phyloP scores from a whole-genome alignment of 2,797 vertebrate species.

The Eulemur rubriventer region DNA sequence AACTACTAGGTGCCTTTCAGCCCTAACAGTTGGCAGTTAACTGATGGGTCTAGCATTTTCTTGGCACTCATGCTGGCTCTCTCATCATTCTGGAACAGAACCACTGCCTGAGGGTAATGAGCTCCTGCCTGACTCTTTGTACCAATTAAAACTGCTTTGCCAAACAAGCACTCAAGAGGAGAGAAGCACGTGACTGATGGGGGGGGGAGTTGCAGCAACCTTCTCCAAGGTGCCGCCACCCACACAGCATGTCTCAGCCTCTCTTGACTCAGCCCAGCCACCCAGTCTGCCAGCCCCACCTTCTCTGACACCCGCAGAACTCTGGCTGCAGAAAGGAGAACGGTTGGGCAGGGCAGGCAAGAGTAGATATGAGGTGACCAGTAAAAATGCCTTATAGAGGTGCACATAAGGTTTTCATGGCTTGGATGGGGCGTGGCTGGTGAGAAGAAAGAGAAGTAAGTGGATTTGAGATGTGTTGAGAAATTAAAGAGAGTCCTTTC shows the following conservation, averaged over 20 bases:
- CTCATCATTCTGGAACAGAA: slow-evolving; percentile 8
- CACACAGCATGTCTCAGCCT: not conserved
- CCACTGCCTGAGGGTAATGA: not conserved
- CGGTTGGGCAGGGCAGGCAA: fast-evolving
- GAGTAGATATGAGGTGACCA: not conserved
- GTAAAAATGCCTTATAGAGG: not conserved
- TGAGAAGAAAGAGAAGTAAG: not conserved
- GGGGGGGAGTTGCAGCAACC: not conserved
- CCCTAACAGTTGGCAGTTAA: not conserved
- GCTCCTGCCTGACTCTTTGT: not conserved
- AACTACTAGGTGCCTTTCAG: not conserved
- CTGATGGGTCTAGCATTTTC: not conserved
- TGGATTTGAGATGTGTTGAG: not conserved
- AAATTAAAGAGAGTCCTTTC: not conserved
- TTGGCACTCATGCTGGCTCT: not conserved
- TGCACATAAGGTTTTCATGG: not conserved
- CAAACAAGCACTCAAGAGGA: slow-evolving; percentile 21
- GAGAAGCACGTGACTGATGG: not conserved
- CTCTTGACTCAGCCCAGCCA: not conserved
- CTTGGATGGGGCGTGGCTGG: not conserved
- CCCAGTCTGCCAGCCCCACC: not conserved
- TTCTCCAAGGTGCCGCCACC: not conserved
- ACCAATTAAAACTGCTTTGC: slow-evolving; percentile 52
- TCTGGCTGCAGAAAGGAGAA: not conserved
- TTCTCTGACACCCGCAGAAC: not conserved